A percentile compares a stretch with the other conserved stretches of the same genome.
These are phyloP conservation scores for Eurystomus glaucurus DNA, from an alignment of 2,797 vertebrate species.

Conservation along the genomic window DNA sequence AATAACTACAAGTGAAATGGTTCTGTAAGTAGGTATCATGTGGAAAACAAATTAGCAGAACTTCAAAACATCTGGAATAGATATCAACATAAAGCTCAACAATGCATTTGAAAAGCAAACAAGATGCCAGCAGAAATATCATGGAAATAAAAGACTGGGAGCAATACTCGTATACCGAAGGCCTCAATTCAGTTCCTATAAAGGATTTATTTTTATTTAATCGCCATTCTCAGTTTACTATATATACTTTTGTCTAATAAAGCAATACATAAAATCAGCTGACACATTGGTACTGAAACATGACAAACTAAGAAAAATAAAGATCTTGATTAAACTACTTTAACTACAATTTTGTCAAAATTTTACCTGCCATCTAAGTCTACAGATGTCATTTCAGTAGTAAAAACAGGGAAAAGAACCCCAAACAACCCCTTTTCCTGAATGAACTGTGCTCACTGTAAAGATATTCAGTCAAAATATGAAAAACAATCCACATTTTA, in stretches of 20 bases:
- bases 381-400: neutral
- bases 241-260: neutral
- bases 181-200: neutral
- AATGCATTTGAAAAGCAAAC: constrained; percentile 64
- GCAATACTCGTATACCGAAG: neutral
- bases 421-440: neutral
- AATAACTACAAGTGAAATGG: constrained; percentile 40
- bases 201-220: neutral
- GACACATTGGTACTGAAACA: neutral
- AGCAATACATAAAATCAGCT: neutral
- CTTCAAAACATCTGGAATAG: constrained; percentile 68
- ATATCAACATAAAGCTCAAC: constrained; percentile 47
- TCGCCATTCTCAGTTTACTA: neutral
- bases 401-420: neutral
- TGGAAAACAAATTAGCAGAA: constrained; percentile 70
- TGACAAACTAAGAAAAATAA: neutral
- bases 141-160: constrained; percentile 38
- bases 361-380: neutral
- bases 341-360: neutral
- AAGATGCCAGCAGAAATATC: constrained; percentile 38
- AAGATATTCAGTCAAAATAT: neutral
- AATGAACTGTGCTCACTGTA: neutral
- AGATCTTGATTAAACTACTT: neutral
- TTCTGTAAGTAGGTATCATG: constrained; percentile 51
- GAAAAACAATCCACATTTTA: neutral